A percentile compares a stretch with the other conserved stretches of the same genome.
Evolutionary conservation across 2,888 invertebrate genomes (phyloP).

Genomic region (Luffia ferchaultella): DNA sequence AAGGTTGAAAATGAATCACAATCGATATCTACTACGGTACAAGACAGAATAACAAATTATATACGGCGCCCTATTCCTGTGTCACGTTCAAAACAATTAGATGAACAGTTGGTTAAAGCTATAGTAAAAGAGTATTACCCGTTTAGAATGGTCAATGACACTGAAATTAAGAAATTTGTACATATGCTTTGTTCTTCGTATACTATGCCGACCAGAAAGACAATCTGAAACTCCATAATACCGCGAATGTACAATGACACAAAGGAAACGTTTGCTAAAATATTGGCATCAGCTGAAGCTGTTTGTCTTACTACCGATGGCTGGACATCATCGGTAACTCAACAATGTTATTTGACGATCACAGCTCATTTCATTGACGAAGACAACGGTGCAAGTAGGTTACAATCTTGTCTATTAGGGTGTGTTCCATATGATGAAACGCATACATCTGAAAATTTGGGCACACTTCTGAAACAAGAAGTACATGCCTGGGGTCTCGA

Average conservation of each 20-base stretch:
- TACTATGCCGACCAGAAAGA: constrained; percentile 3
- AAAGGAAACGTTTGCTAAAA: neutral
- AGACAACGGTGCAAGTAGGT: neutral
- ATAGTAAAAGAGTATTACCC: constrained; percentile 11
- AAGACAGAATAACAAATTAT: too few relatives aligned
- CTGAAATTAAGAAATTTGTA: too few relatives aligned
- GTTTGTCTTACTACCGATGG: constrained; percentile 7
- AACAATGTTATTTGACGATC: constrained; percentile 18
- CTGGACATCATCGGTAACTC: constrained; percentile 5
- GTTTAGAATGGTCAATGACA: constrained; percentile 10
- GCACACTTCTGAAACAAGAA: constrained; percentile 1
- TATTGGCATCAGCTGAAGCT: constrained; percentile 3
- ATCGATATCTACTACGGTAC: too few relatives aligned
- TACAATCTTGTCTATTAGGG: constrained; percentile 1
- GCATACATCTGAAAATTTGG: constrained; percentile 6
- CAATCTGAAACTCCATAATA: constrained; percentile 1
- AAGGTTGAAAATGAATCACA: too few relatives aligned
- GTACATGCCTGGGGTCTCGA: neutral
- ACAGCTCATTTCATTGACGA: constrained; percentile 23
- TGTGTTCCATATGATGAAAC: constrained; percentile 5
- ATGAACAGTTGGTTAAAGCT: constrained; percentile 10
- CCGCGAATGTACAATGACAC: constrained; percentile 3
- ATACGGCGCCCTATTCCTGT: constrained; percentile 4
- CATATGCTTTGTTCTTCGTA: constrained; percentile 1
- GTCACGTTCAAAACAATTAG: constrained; percentile 9